Base-by-base conservation (phyloP, 1,140 invertebrate species). In the Ditylenchus dipsaci region DNA sequence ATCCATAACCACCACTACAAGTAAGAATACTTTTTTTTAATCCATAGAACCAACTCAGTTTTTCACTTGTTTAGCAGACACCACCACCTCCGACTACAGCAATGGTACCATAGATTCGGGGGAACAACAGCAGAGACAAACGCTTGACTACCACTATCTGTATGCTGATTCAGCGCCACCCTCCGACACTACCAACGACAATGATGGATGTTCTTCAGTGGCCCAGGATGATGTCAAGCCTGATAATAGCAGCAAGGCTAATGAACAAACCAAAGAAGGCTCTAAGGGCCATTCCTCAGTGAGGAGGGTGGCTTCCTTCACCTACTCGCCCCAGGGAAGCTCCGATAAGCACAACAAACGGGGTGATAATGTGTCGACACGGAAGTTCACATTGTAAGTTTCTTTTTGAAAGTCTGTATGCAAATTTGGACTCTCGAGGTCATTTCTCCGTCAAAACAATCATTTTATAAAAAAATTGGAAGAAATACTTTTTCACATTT, bases 41-140 rank as follows among this genome's bases (percentile, higher is more conserved):
- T n/a, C n/a, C n/a, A n/a, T n/a, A 38, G 11, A 38, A 38, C 33
- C 3, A 38, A 38, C 3, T 3, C 11, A 38, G 11, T 38, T 38
- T 38, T 11, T 38, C 33, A 38, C 11, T 5, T 38, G 61, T 74
- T 69, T 23, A 69, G 68, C 68, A 0, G 68, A 69, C 69, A 74
- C 68, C 1, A 69, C 68, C 43, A 73, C 61, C 29, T 71, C 69
- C 17, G 69, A 71, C 53, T 73, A 60, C 56, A 71, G 63, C 33
- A n/a, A 65, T 65, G 61, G 49, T 3, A 53, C 49, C 1, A 15
- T 19, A 7, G 49, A 53, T 53, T 53, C 49, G 49, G 49, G 3
- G n/a, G 33, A 38, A 38, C 43, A 45, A 45, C n/a, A 26, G n/a
- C 49, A 29, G 17, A 29, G 59, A 19, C 59, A 61, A 21, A 1